Evolutionary conservation across 2,797 vertebrate genomes (phyloP), one percentile per base, ranked within the genome.

Genomic region (Schizopygopsis pylzovi): DNA sequence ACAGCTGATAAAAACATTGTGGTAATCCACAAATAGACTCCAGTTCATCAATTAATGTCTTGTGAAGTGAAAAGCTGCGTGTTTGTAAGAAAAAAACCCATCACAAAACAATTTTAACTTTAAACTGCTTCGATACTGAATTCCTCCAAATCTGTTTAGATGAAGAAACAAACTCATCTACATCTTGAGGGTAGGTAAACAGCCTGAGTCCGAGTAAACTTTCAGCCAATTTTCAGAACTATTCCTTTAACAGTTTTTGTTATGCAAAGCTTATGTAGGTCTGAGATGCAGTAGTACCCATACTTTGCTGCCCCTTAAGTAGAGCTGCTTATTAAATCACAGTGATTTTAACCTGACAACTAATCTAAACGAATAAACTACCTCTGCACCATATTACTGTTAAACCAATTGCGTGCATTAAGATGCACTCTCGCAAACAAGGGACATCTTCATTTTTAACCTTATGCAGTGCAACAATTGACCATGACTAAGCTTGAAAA

Each of bases 401-500:
- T 65, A 33, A 70, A 52, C 63, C 65, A 39, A 37, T 11, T 52
- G 12, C 11, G 18, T 68, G 43, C 43, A 52, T 68, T 81, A 68
- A 52, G 43, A 37, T 22, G 15, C 18, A 37, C 63, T 37, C 11
- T 67, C 12, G 45, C 28, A 52, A 70, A 70, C 61, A 70, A 52
- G n/a, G 4, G 47, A 18, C 61, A n/a, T 56, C 79, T 82, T 41
- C 33, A 81, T 82, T 25, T 85, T 61, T 63, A 78, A 82, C 45
- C 37, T 79, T 59, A 52, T 37, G 28, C 45, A 47, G 43, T 39
- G 75, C 79, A 70, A 45, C 37, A 54, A 67, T 5, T 52, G 41
- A 79, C 70, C 20, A 4, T 77, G 75, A 72, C 56, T 79, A 85
- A 73, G 68, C 70, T 45, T 83, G 68, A 79, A 83, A 67, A 71